These are phyloP conservation scores for Malachius bipustulatus DNA, from an alignment of 2,888 invertebrate species.

Conservation along the genomic window DNA sequence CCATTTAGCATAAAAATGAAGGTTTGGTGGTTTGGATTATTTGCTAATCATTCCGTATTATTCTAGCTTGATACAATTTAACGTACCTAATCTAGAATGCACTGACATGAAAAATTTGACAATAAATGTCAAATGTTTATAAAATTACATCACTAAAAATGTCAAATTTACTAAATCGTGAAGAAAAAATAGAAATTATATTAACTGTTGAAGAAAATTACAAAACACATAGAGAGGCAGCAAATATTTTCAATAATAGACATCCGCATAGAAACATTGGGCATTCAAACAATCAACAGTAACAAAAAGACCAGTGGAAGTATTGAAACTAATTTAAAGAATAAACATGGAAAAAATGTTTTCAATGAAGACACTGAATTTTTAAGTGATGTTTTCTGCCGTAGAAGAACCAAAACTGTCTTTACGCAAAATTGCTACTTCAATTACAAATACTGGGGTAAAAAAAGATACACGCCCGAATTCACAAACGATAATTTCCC, in stretches of 20 bases:
- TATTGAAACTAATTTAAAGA: slow-evolving; percentile 14
- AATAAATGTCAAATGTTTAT: background rate
- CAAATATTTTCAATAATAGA: slow-evolving; percentile 13
- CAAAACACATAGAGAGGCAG: slow-evolving; percentile 13
- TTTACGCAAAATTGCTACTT: slow-evolving; percentile 9
- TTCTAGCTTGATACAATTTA: no score
- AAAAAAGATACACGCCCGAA: no score
- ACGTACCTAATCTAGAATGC: slow-evolving; percentile 3
- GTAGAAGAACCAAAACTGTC: slow-evolving; percentile 8
- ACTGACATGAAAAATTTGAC: slow-evolving; percentile 1
- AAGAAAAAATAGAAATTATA: slow-evolving; percentile 11
- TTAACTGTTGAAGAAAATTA: slow-evolving; percentile 7
- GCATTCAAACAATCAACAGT: slow-evolving; percentile 12
- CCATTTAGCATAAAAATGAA: no score
- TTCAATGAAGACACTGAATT: slow-evolving; percentile 9
- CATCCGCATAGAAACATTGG: slow-evolving; percentile 13
- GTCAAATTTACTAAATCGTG: slow-evolving; percentile 19
- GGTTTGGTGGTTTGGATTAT: no score
- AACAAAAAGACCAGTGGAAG: slow-evolving; percentile 12
- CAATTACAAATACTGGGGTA: slow-evolving; percentile 8
- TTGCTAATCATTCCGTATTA: no score
- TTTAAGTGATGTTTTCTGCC: slow-evolving; percentile 1
- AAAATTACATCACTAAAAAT: background rate
- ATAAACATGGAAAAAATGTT: slow-evolving; percentile 10
- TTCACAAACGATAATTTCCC: no score